Base-by-base conservation (phyloP, 2,797 vertebrate genomes). In the Alca torda region DNA sequence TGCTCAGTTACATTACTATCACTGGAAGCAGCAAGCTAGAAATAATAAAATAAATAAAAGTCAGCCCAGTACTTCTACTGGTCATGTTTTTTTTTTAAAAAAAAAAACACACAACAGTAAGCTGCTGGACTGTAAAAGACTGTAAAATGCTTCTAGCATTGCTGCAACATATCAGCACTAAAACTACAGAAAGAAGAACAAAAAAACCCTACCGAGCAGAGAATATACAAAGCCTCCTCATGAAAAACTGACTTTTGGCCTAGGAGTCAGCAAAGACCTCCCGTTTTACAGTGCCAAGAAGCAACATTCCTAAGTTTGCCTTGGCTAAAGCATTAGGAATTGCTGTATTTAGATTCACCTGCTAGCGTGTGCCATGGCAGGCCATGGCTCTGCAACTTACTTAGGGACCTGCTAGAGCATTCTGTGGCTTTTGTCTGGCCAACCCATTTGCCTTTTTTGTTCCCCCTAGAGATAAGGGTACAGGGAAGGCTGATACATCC, bases 241-340 rank as follows among this genome's bases (percentile, higher is more conserved):
- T 9, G 39, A 76, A 37, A 90, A 92, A 23, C 6, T 59, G 17
- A 50, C 23, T 79, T 84, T 17, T 31, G 28, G 24, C 33, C 43
- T 50, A 69, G 35, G 15, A 46, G 31, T 68, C 24, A 48, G 80
- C 46, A 60, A 35, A 67, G 31, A 45, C 8, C 24, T 81, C 24
- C 12, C 31, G 72, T 89, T 65, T 48, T 41, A 78, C 11, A 75
- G 11, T 8, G 16, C 23, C 37, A 82, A 65, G 24, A 70, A 91
- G n/a, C 0, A 1, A 54, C 4, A 6, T 26, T 63, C 26, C 20
- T 25, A 73, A 26, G 10, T 51, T 56, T 51, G 30, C 63, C 24
- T 56, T 39, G 28, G 23, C 33, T 80, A 70, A 65, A 93, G 54
- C 64, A 80, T 14, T 54, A 60, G 43, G 56, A 81, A 80, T 13